Conservation (phyloP, 2,888 invertebrate genomes). For the Mythimna loreyi region DNA sequence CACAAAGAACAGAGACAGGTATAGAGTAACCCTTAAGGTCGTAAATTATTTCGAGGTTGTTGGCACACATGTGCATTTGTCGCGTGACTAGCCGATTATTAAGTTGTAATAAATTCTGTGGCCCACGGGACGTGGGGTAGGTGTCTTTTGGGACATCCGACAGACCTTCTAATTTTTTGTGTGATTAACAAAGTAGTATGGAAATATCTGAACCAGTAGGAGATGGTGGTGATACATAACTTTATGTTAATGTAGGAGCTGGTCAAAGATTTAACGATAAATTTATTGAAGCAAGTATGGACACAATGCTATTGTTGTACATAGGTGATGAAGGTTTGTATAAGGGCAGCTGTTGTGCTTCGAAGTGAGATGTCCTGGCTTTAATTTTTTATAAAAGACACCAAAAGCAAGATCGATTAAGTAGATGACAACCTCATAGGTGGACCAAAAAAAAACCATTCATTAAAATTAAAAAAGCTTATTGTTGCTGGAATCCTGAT, state of each 20-base stretch:
- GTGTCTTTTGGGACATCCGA: conserved; percentile 72
- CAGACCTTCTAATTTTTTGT: conserved; percentile 63
- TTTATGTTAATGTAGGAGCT: conserved; percentile 38
- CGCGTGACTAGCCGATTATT: conserved; percentile 86
- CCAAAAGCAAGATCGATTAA: too few species aligned
- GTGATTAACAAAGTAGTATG: conserved; percentile 55
- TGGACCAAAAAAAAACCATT: too few species aligned
- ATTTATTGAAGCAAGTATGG: not conserved
- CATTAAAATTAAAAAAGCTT: too few species aligned
- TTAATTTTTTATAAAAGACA: too few species aligned
- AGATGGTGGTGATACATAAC: conserved; percentile 33
- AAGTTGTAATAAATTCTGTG: conserved; percentile 88
- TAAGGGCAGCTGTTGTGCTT: conserved; percentile 14
- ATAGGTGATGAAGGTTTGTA: conserved; percentile 28
- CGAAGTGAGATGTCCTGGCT: not conserved
- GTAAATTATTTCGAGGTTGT: conserved; percentile 85
- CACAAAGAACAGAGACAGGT: conserved; percentile 69
- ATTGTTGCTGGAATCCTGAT: not conserved
- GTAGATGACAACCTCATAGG: too few species aligned
- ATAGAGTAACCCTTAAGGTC: conserved; percentile 78
- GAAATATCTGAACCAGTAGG: conserved; percentile 47
- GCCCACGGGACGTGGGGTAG: conserved; percentile 76
- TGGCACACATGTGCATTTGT: conserved; percentile 85
- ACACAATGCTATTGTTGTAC: conserved; percentile 32
- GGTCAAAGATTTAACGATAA: conserved; percentile 22